A percentile compares a stretch with the other conserved stretches of the same genome.
Evolutionary conservation across 2,113 vertebrate species (phyloP).

Genomic region (Eulemur macaco): DNA sequence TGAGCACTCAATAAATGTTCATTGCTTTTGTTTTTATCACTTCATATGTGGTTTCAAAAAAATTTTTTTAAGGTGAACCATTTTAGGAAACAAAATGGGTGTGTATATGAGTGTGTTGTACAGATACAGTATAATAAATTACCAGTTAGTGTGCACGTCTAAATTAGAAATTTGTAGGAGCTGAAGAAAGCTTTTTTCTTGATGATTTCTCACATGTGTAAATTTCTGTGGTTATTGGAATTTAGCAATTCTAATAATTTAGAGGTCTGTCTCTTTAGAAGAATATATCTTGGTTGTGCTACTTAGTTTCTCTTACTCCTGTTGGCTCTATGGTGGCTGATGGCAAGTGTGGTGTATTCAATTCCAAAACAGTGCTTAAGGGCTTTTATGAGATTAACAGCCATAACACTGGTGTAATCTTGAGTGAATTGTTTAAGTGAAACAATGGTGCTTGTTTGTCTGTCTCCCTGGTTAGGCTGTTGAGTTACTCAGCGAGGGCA

Average conservation of each 20-base stretch:
- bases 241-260: not conserved
- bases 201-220: not conserved
- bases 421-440: not conserved
- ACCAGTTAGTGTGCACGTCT: slow-evolving; percentile 16
- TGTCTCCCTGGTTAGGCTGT: not conserved
- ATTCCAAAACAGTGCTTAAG: not conserved
- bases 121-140: not conserved
- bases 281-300: not conserved
- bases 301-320: not conserved
- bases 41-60: not conserved
- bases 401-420: not conserved
- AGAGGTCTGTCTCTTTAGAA: not conserved
- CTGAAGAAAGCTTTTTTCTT: not conserved
- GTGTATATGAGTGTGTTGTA: not conserved
- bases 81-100: slow-evolving; percentile 41
- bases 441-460: slow-evolving; percentile 11
- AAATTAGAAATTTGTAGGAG: slow-evolving; percentile 23
- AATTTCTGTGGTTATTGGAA: not conserved
- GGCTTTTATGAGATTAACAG: not conserved
- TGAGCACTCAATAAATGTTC: not conserved
- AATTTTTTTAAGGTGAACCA: not conserved
- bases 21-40: slow-evolving; percentile 17
- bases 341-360: not conserved
- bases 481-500: not conserved
- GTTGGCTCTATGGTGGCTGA: not conserved